Percentiles rank a stretch among this genome's conserved stretches.
Evolutionary conservation across 2,797 vertebrate species (phyloP).

Genomic region (Cyclura pinguis): DNA sequence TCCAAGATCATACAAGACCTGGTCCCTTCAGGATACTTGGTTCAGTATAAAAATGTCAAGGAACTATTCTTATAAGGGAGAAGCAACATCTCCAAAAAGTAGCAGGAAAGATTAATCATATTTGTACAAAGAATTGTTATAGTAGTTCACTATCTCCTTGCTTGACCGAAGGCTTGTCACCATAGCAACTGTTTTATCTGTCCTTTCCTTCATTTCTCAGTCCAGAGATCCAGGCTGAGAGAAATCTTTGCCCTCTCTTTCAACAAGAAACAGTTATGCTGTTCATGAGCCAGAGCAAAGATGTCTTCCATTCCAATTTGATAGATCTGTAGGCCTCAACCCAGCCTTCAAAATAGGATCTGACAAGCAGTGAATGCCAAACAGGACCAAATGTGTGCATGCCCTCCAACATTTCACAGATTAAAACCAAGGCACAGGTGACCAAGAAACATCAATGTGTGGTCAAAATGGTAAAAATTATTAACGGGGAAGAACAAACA

Average conservation of each 20-base stretch:
- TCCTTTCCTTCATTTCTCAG: not conserved
- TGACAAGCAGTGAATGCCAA: too few species aligned
- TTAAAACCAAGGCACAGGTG: too few species aligned
- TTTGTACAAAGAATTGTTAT: not conserved
- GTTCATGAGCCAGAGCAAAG: not conserved
- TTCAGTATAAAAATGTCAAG: not conserved
- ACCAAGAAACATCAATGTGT: too few species aligned
- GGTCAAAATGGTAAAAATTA: too few species aligned
- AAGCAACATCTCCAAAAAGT: not conserved
- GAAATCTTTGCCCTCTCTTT: not conserved
- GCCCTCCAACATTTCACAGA: too few species aligned
- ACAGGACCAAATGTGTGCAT: too few species aligned
- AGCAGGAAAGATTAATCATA: not conserved
- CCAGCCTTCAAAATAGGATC: not conserved
- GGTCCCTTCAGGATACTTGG: too few species aligned
- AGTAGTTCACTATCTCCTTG: not conserved
- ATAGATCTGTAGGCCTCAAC: not conserved
- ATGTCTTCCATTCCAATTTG: not conserved
- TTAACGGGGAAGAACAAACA: too few species aligned
- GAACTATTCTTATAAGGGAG: not conserved
- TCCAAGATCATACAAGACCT: too few species aligned
- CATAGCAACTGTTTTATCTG: slow-evolving; percentile 1
- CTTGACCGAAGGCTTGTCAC: not conserved
- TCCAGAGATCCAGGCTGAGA: not conserved
- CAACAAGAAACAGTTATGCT: not conserved